These are phyloP conservation scores for Iphiclides podalirius DNA, from an alignment of 2,888 invertebrate genomes.

Conservation along the genomic window DNA sequence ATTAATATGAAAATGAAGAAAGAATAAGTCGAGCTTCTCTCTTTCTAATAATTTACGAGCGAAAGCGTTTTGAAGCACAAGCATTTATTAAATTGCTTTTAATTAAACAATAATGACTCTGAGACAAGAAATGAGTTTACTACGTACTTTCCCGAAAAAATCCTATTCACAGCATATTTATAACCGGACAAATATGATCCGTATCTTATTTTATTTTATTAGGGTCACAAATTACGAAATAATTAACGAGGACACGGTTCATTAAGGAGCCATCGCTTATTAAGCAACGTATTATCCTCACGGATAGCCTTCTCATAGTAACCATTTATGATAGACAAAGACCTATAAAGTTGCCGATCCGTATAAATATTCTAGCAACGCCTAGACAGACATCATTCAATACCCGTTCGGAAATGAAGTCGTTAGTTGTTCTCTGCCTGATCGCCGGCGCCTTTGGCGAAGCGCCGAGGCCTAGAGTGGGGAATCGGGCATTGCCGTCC, in stretches of 20 bases:
- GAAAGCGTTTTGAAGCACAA: no score
- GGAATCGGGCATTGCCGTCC: constrained; percentile 53
- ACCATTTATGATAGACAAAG: constrained; percentile 15
- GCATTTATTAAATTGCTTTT: no score
- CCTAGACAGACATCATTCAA: constrained; percentile 1
- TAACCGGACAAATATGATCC: no score
- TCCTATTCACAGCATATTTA: no score
- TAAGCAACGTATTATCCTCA: not conserved
- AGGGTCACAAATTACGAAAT: not conserved
- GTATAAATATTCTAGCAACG: constrained; percentile 7
- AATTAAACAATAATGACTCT: no score
- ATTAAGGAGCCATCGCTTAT: not conserved
- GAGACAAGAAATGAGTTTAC: no score
- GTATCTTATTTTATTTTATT: no score
- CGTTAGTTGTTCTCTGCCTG: constrained; percentile 48
- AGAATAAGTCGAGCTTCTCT: no score
- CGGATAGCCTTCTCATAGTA: constrained; percentile 2
- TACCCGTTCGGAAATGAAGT: constrained; percentile 54
- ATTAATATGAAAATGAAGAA: no score
- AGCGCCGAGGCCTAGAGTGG: constrained; percentile 67
- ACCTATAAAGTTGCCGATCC: constrained; percentile 8
- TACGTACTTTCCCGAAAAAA: no score
- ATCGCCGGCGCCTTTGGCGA: constrained; percentile 54
- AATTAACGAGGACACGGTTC: constrained; percentile 4
- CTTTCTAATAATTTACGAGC: no score